Evolutionary conservation across 2,888 invertebrate species (phyloP), one percentile per base, ranked within the genome.

Genomic region (Thumatha senex): DNA sequence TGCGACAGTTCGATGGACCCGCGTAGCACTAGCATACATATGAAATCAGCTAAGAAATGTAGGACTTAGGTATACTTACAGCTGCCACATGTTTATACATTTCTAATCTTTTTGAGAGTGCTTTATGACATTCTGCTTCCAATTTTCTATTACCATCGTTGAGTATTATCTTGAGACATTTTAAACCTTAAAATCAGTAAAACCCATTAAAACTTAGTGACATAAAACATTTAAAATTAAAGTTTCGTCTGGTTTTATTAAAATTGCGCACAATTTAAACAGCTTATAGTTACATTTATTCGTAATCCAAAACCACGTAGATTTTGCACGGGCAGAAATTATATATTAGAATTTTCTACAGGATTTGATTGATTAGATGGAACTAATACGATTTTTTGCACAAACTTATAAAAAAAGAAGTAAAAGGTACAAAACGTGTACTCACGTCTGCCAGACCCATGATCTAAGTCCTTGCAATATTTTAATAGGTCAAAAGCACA

Each of bases 391-490:
- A n/a, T n/a, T n/a, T n/a, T n/a, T 5, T 24, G 18, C 18, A 4
- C 5, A 24, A 2, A 5, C 18, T 24, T 24, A 24, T 5, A 24
- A 24, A 24, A 4, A n/a, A n/a, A n/a, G n/a, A n/a, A 24, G 2
- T 24, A 24, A 24, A 24, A 24, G 5, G 18, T 24, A 24, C 18
- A 24, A 24, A 24, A 36, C 4, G 31, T 11, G 34, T 7, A 92
- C 95, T 93, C 93, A 98, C 97, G 96, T 92, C 98, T 93, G 59
- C 99, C 98, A 76, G 97, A 96, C 48, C 99, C 99, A 78, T 96
- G 96, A 43, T 95, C 94, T 18, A 98, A 92, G 72, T 95, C 94
- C 61, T 94, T 94, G 76, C 97, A 97, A 78, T 95, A 96, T 72
- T 95, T 95, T 41, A 95, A 86, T 55, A 97, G 92, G 85, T 99